Evolutionary conservation across 92 coral and sea anemone species (phyloP).

Genomic region (Anthopleura xanthogrammica): DNA sequence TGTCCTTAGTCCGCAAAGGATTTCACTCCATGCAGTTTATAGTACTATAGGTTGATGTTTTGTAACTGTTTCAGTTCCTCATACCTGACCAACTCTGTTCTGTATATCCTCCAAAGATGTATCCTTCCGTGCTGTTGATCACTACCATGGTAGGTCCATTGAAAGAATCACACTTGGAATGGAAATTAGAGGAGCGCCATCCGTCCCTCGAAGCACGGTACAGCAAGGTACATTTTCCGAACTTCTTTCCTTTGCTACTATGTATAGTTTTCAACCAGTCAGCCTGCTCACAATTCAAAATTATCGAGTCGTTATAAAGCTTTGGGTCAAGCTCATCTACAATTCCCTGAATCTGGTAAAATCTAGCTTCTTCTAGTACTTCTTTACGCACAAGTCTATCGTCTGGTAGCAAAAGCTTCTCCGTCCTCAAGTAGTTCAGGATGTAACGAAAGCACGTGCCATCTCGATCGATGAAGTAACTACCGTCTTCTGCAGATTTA

Average conservation of each 20-base stretch:
- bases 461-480: conserved; percentile 55
- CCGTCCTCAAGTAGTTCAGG: conserved; percentile 68
- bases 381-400: conserved; percentile 47
- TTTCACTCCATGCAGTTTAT: too few relatives aligned
- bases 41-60: too few relatives aligned
- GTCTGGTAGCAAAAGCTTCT: conserved; percentile 50
- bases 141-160: conserved; percentile 43
- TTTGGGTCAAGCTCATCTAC: not conserved
- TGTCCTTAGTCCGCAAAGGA: too few relatives aligned
- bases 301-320: not conserved
- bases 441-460: conserved; percentile 74
- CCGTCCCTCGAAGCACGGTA: conserved; percentile 49
- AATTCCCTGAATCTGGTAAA: conserved; percentile 58
- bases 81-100: conserved; percentile 42
- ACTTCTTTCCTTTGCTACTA: not conserved
- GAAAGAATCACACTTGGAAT: conserved; percentile 25
- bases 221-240: not conserved
- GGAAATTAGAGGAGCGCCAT: conserved; percentile 29
- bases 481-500: too few relatives aligned
- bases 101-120: conserved; percentile 40
- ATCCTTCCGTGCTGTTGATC: conserved; percentile 17
- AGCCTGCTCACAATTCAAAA: not conserved
- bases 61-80: not conserved
- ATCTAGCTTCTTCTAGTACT: conserved; percentile 59
- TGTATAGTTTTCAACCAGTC: not conserved